Evolutionary conservation across 2,113 vertebrate species (phyloP).

Genomic region (Epinephelus moara): DNA sequence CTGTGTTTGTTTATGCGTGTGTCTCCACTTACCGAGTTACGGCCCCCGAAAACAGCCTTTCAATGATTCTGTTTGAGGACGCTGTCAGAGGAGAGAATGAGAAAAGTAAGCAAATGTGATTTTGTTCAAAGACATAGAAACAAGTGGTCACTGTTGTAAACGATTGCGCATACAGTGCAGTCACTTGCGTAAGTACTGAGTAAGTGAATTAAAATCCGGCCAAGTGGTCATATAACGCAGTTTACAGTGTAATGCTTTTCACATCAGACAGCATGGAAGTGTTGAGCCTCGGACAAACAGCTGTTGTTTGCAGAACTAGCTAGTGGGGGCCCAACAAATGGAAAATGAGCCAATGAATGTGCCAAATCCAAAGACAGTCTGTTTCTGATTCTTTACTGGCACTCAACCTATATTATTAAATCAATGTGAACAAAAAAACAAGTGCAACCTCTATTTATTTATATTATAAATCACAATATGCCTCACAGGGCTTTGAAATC

Average conservation of each 20-base stretch:
- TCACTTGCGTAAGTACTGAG: constrained; percentile 9
- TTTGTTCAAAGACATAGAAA: constrained; percentile 21
- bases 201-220: background rate
- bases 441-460: too few species aligned
- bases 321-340: background rate
- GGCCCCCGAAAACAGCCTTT: constrained; percentile 96
- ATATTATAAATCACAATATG: background rate
- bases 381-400: constrained; percentile 35
- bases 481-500: background rate
- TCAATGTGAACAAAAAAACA: too few species aligned
- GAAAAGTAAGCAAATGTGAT: constrained; percentile 27
- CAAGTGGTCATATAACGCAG: background rate
- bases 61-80: constrained; percentile 95
- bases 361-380: constrained; percentile 16
- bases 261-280: constrained; percentile 17
- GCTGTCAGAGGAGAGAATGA: constrained; percentile 83
- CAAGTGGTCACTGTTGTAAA: constrained; percentile 18
- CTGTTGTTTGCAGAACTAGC: constrained; percentile 13
- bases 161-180: background rate
- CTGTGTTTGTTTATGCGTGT: constrained; percentile 13
- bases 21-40: constrained; percentile 91
- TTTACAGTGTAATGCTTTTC: constrained; percentile 18
- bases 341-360: constrained; percentile 11
- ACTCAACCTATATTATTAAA: constrained; percentile 8
- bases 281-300: constrained; percentile 25